Evolutionary conservation across 2,113 vertebrate genomes (phyloP), one percentile per base, ranked within the genome.

Genomic region (Glaucomys volans): DNA sequence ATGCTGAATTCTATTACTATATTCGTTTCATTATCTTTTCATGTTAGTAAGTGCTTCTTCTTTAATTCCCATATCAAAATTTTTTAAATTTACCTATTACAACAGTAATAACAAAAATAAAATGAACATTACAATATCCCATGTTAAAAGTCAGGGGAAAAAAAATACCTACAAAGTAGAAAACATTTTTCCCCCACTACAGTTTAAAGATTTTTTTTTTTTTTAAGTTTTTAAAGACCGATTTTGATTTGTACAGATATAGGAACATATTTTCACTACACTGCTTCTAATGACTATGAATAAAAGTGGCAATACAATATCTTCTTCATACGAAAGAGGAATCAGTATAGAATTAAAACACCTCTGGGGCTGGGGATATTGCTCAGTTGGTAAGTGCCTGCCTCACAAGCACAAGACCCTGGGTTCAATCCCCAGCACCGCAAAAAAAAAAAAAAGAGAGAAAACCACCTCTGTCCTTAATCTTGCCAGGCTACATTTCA

Each of bases 1-100:
- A 97, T 96, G 67, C 18, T 97, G 57, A 97, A 95, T 93, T 50
- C 28, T 84, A 89, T 42, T 89, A 96, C 37, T 96, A 44, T 57
- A 79, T 64, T 97, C 92, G 86, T 97, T 96, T 96, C 97, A 87
- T 67, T 66, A 81, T 94, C 54, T 96, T 98, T 87, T 90, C 54
- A 47, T 94, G 57, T 80, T 83, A 96, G 4, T 94, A 93, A 95
- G 14, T 74, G 84, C 28, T 80, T 52, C 82, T 97, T 97, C 84
- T 94, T 97, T 94, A 92, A 95, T 94, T 69, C 44, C 9, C 40
- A 5, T 18, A 94, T 52, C 59, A 95, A 47, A 88, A 88, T 28
- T n/a, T 52, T 85, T 83, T 80, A 57, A 17, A 85, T 82, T 74
- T 90, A 16, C 64, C 28, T 44, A 47, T 32, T 52, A 82, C 4